Base-by-base conservation (phyloP, 2,113 vertebrate species). In the Poecilia latipinna region DNA sequence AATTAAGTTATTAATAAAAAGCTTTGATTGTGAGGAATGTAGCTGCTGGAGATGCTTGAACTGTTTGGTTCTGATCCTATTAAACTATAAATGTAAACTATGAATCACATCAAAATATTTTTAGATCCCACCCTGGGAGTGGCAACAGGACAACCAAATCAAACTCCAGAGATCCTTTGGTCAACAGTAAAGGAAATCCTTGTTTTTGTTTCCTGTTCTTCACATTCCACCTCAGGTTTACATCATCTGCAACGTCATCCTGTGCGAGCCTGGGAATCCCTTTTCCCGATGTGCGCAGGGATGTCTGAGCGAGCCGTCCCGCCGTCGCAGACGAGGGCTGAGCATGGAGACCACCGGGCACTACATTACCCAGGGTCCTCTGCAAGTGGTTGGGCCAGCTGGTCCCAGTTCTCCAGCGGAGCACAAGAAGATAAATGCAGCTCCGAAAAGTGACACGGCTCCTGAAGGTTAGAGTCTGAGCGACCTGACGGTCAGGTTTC, bases 221-320 rank as follows among this genome's bases (percentile, higher is more conserved):
- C 29, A 13, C 33, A 4, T 65, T 57, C 26, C 12, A 0, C 44
- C 33, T 24, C 1, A 92, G 91, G 86, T 93, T 1, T 91, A 85
- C 82, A 81, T 92, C 79, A 91, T 70, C 2, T 93, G 90, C 77
- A 78, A 78, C 0, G 91, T 94, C 48, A 91, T 94, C 76, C 70
- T 95, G 80, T 95, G 94, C 31, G 85, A 92, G 51, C 2, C 73
- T 1, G 73, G 28, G 3, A 87, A 77, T 64, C 33, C 87, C n/a
- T 73, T 77, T 29, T 93, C 91, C 73, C 93, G 94, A 51, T 95
- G 94, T 70, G 74, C 90, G n/a, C 81, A 90, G 74, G 93, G 93
- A 6, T 95, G 94, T 31, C n/a, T 89, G 70, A 28, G 6, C 0
- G 57, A 72, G 10, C 26, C 86, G 7, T 51, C 77, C 51, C 81